phyloP scores from a whole-genome alignment of 1,140 invertebrate genomes.

The Aphelenchoides avenae region DNA sequence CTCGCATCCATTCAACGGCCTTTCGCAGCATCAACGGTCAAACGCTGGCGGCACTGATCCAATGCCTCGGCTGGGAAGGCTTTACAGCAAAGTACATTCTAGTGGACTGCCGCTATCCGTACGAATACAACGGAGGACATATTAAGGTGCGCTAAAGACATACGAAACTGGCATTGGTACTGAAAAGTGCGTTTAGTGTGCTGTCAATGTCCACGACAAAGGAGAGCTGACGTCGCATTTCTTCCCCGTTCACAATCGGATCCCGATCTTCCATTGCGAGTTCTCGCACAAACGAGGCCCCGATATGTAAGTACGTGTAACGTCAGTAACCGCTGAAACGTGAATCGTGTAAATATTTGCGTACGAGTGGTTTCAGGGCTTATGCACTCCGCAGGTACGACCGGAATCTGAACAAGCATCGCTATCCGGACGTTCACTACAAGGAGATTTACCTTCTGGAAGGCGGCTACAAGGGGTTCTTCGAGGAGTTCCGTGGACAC shows the following conservation, averaged over 20 bases:
- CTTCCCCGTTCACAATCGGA: background rate
- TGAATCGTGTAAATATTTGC: no score
- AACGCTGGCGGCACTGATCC: constrained; percentile 4
- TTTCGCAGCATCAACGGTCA: constrained; percentile 24
- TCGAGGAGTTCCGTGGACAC: no score
- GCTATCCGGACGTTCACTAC: background rate
- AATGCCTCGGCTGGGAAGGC: background rate
- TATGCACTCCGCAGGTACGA: background rate
- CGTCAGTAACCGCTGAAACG: no score
- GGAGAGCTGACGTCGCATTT: background rate
- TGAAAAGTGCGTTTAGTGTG: no score
- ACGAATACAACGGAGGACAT: constrained; percentile 91
- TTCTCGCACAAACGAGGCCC: constrained; percentile 3
- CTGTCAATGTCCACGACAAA: background rate
- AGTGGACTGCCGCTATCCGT: constrained; percentile 75
- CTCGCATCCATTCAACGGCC: no score
- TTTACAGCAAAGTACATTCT: constrained; percentile 45
- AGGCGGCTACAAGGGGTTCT: background rate
- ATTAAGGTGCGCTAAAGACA: constrained; percentile 70
- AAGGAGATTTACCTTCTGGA: constrained; percentile 5
- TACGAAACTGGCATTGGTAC: no score
- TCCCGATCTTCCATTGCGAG: constrained; percentile 6
- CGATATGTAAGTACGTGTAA: no score
- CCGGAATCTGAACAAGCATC: background rate
- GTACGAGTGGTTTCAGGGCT: constrained; percentile 1